Percentiles rank a stretch among this genome's conserved stretches.
These are phyloP conservation scores for Archegozetes longisetosus DNA, from an alignment of 1,140 invertebrate genomes.

Conservation along the genomic window DNA sequence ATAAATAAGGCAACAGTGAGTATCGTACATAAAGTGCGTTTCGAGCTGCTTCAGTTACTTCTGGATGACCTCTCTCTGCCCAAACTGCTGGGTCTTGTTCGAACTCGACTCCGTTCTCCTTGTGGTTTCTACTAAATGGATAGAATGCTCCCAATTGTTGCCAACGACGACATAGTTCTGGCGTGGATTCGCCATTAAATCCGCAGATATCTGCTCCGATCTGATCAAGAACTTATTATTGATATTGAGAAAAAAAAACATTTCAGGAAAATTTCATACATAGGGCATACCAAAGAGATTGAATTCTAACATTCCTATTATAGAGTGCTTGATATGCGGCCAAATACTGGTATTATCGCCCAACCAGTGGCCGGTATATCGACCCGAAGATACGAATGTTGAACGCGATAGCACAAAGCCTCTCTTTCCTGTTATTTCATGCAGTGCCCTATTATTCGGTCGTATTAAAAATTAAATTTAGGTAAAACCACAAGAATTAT, in stretches of 20 bases:
- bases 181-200: conserved; percentile 28
- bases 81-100: conserved; percentile 26
- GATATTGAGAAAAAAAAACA: neutral
- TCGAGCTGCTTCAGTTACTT: conserved; percentile 43
- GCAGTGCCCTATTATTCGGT: conserved; percentile 47
- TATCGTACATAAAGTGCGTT: conserved; percentile 50
- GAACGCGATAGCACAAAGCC: conserved; percentile 34
- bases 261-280: neutral
- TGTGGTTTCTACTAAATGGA: conserved; percentile 64
- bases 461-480: conserved; percentile 19
- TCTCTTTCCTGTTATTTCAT: conserved; percentile 42
- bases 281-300: conserved; percentile 54
- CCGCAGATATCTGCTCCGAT: conserved; percentile 23
- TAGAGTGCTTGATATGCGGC: conserved; percentile 32
- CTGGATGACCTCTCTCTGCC: conserved; percentile 21
- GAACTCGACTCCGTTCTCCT: conserved; percentile 46
- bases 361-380: conserved; percentile 39
- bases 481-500: neutral
- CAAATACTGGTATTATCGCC: conserved; percentile 37
- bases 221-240: neutral
- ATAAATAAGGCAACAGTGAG: conserved; percentile 54
- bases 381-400: conserved; percentile 37
- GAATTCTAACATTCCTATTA: conserved; percentile 47
- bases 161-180: conserved; percentile 57
- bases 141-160: conserved; percentile 44